Evolutionary conservation across 1,140 invertebrate species (phyloP).

Genomic region (Drosophila biarmipes): DNA sequence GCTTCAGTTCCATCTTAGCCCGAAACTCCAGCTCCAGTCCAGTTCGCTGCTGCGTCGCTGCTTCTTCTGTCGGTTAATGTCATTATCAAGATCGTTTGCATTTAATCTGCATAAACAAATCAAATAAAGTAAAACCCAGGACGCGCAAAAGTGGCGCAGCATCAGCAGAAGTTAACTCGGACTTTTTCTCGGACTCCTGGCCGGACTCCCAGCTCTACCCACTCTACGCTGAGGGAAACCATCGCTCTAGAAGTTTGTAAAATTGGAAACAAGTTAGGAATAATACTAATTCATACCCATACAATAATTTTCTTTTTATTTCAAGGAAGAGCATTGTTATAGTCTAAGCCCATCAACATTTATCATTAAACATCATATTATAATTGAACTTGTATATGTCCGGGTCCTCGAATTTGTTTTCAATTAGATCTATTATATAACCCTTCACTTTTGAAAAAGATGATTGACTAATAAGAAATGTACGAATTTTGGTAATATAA

Average conservation of each 20-base stretch:
- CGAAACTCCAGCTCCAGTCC: slow-evolving; percentile 18
- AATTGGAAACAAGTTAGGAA: neutral
- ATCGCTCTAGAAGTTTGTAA: neutral
- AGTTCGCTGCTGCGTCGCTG: slow-evolving; percentile 44
- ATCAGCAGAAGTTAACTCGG: slow-evolving; percentile 40
- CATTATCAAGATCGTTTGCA: slow-evolving; percentile 84
- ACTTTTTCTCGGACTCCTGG: slow-evolving; percentile 38
- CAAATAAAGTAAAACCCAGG: slow-evolving; percentile 77
- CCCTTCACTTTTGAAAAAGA: too few relatives aligned
- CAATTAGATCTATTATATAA: too few relatives aligned
- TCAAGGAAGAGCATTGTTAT: too few relatives aligned
- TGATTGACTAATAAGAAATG: too few relatives aligned
- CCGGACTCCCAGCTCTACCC: slow-evolving; percentile 12
- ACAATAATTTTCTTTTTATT: too few relatives aligned
- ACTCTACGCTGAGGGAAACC: slow-evolving; percentile 2
- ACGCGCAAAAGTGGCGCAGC: slow-evolving; percentile 72
- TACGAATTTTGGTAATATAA: too few relatives aligned
- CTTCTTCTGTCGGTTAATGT: slow-evolving; percentile 83
- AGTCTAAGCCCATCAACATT: too few relatives aligned
- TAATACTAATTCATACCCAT: neutral
- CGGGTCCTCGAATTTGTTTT: too few relatives aligned
- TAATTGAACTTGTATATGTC: too few relatives aligned
- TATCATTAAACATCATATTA: too few relatives aligned
- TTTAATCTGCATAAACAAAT: slow-evolving; percentile 84
- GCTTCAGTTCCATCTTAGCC: slow-evolving; percentile 1